phyloP scores from a whole-genome alignment of 35 echinoderm and acorn worm species.

The Nesometra sesokonis region DNA sequence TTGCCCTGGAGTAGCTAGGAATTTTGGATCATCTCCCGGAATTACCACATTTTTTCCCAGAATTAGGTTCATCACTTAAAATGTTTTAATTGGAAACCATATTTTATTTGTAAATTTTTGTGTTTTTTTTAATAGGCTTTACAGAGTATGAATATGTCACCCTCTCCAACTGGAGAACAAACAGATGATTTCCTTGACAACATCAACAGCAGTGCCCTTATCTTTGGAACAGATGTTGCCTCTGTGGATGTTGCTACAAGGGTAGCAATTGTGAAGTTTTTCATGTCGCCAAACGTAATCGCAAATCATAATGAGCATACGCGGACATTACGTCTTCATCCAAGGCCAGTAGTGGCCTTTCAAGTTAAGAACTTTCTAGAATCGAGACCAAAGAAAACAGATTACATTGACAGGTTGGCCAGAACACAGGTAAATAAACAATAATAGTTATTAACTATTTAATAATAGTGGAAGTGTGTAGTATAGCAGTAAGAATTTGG shows the following conservation, averaged over 20 bases:
- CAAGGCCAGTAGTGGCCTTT: constrained; percentile 83
- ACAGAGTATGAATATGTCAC: background rate
- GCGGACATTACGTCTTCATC: constrained; percentile 74
- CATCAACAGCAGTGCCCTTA: constrained; percentile 63
- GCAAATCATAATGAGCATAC: constrained; percentile 84
- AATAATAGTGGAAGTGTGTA: too few species aligned
- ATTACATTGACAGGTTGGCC: constrained; percentile 46
- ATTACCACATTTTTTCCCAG: too few species aligned
- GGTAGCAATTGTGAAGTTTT: constrained; percentile 83
- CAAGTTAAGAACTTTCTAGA: constrained; percentile 65
- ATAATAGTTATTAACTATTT: too few species aligned
- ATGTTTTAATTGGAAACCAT: too few species aligned
- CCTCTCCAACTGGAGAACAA: background rate
- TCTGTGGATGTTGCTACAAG: constrained; percentile 93
- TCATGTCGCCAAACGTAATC: constrained; percentile 70
- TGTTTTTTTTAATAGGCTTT: background rate
- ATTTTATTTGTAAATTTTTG: too few species aligned
- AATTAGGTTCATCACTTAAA: too few species aligned
- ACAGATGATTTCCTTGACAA: constrained; percentile 10
- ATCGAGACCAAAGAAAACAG: constrained; percentile 43
- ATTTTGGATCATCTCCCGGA: too few species aligned
- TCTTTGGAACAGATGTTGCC: constrained; percentile 89
- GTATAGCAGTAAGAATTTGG: too few species aligned
- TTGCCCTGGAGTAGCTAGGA: too few species aligned
- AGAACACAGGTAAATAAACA: constrained; percentile 53